These are phyloP conservation scores for Neogobius melanostomus DNA, from an alignment of 2,113 vertebrate genomes.

Conservation along the genomic window DNA sequence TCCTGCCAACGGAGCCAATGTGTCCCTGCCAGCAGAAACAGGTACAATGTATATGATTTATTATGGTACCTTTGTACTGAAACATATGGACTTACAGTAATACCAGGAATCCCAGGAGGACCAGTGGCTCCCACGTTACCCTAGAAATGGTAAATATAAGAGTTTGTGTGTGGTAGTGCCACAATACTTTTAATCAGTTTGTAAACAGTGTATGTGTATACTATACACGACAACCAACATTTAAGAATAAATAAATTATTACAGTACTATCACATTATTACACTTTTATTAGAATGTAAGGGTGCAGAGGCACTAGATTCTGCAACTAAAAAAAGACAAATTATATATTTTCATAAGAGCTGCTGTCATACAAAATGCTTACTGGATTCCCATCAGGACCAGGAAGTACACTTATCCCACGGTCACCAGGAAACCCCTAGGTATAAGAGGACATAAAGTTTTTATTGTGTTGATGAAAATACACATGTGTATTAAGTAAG, in stretches of 20 bases:
- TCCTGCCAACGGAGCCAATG: slow-evolving; percentile 83
- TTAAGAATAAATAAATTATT: too few relatives aligned
- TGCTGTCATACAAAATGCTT: slow-evolving; percentile 69
- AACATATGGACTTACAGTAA: slow-evolving; percentile 85
- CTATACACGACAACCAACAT: too few relatives aligned
- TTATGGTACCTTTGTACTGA: neutral
- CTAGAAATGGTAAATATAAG: slow-evolving; percentile 65
- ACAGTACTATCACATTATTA: too few relatives aligned
- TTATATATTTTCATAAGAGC: too few relatives aligned
- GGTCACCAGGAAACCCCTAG: slow-evolving; percentile 94
- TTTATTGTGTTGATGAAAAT: neutral
- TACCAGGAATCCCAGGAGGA: slow-evolving; percentile 88
- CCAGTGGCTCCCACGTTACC: slow-evolving; percentile 91
- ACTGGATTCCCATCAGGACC: slow-evolving; percentile 95
- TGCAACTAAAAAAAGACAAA: too few relatives aligned
- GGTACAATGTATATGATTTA: slow-evolving; percentile 3
- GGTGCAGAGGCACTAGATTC: too few relatives aligned
- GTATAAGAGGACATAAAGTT: slow-evolving; percentile 31
- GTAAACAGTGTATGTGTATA: too few relatives aligned
- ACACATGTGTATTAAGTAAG: neutral
- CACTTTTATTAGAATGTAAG: too few relatives aligned
- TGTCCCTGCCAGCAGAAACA: slow-evolving; percentile 83
- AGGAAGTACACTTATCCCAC: slow-evolving; percentile 91
- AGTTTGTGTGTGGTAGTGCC: neutral
- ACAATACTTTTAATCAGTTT: too few relatives aligned